Evolutionary conservation across 2,113 vertebrate genomes (phyloP).

Genomic region (Sapajus apella): DNA sequence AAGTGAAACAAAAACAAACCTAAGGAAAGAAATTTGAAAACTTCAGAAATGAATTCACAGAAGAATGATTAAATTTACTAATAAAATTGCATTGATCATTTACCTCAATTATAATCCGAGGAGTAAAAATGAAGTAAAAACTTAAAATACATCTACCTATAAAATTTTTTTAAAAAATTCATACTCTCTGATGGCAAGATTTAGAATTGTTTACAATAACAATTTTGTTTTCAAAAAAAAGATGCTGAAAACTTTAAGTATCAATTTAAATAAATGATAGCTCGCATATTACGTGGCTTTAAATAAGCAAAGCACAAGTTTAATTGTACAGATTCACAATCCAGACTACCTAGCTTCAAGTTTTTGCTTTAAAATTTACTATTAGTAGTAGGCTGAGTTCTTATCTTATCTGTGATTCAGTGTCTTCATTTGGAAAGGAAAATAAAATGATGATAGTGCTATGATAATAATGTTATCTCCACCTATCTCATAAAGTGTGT

Average conservation of each 20-base stretch:
- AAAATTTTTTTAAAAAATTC: not conserved
- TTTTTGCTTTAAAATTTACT: not conserved
- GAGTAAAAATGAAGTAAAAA: not conserved
- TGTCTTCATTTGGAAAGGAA: not conserved
- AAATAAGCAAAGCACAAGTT: not conserved
- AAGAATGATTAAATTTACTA: not conserved
- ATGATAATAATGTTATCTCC: too few species aligned
- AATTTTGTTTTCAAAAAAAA: not conserved
- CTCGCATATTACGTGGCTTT: not conserved
- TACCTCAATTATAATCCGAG: not conserved
- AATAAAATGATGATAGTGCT: not conserved
- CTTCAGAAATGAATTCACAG: not conserved
- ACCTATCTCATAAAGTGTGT: not conserved
- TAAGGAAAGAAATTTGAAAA: not conserved
- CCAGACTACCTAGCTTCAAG: not conserved
- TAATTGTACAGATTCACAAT: not conserved
- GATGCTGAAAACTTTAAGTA: accelerated
- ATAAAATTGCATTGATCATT: not conserved
- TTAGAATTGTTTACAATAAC: not conserved
- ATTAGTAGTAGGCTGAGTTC: not conserved
- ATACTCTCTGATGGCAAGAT: not conserved
- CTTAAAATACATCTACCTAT: not conserved
- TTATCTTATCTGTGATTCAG: not conserved
- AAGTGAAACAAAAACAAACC: not conserved
- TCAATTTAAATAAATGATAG: not conserved